Conservation (phyloP, 2,797 vertebrate species). For the Petrocephalus sullivani region DNA sequence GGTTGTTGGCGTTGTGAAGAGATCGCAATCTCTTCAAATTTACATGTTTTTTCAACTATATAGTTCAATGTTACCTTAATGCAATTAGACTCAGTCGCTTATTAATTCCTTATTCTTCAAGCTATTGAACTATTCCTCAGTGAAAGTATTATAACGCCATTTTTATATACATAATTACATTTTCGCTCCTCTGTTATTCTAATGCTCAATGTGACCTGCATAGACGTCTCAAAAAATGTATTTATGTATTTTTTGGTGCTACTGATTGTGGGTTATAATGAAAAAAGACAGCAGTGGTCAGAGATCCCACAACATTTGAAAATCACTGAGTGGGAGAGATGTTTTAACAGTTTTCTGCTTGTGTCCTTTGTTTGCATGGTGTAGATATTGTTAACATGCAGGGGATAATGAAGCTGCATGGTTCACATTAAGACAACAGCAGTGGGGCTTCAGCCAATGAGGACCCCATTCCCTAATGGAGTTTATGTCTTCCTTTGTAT, state of each 20-base stretch:
- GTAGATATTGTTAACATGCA: not conserved
- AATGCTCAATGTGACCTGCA: not conserved
- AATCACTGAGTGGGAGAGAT: not conserved
- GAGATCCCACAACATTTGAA: not conserved
- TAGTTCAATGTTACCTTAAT: not conserved
- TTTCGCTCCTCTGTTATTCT: not conserved
- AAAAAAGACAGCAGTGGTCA: not conserved
- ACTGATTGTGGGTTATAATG: not conserved
- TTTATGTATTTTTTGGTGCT: not conserved
- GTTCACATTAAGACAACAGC: not conserved
- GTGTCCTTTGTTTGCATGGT: conserved; percentile 46
- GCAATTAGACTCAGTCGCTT: not conserved
- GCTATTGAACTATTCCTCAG: not conserved
- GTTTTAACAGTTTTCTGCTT: conserved; percentile 50
- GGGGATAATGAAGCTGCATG: not conserved
- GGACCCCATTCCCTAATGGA: not conserved
- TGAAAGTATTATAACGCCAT: not conserved
- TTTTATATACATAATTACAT: not conserved
- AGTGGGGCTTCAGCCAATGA: not conserved
- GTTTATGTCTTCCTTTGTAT: not conserved
- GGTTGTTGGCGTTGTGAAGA: not conserved
- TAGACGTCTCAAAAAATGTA: not conserved
- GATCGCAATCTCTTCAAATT: not conserved
- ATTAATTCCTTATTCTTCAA: not conserved
- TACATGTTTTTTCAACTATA: not conserved